Percentiles rank a stretch among this genome's conserved stretches.
These are phyloP conservation scores for Synergus japonicus DNA, from an alignment of 2,888 invertebrate genomes.

Conservation along the genomic window DNA sequence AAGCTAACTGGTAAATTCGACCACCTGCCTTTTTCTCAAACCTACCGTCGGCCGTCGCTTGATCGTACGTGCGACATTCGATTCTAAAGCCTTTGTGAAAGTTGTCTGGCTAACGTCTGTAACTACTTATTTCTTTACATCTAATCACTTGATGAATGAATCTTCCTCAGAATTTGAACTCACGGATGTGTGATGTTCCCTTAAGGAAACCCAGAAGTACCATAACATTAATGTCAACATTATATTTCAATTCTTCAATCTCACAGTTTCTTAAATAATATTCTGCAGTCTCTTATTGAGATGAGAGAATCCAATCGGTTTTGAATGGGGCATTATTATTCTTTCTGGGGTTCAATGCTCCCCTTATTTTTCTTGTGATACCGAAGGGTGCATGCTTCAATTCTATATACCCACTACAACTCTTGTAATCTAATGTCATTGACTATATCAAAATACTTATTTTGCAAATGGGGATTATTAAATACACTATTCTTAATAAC, in stretches of 20 bases:
- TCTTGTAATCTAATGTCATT: neutral
- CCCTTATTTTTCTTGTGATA: neutral
- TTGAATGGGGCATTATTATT: neutral
- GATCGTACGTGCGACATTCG: slow-evolving; percentile 47
- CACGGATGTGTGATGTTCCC: neutral
- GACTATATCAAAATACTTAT: neutral
- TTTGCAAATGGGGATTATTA: neutral
- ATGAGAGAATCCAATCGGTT: neutral
- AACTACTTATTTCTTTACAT: slow-evolving; percentile 21
- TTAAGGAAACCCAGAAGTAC: neutral
- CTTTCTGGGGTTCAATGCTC: neutral
- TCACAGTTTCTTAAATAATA: neutral
- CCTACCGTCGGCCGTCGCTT: slow-evolving; percentile 70
- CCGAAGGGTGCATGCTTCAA: neutral
- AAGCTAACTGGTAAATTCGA: neutral
- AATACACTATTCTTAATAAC: neutral
- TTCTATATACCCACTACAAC: neutral
- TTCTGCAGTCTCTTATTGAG: neutral
- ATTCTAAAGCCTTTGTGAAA: slow-evolving; percentile 29
- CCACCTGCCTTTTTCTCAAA: slow-evolving; percentile 63
- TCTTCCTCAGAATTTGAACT: slow-evolving; percentile 2
- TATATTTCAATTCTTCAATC: neutral
- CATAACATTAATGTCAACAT: neutral
- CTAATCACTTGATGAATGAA: slow-evolving; percentile 30
- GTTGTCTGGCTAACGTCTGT: slow-evolving; percentile 36